phyloP scores from a whole-genome alignment of 53 echinoderm and acorn worm species.

The Henricia sp. region DNA sequence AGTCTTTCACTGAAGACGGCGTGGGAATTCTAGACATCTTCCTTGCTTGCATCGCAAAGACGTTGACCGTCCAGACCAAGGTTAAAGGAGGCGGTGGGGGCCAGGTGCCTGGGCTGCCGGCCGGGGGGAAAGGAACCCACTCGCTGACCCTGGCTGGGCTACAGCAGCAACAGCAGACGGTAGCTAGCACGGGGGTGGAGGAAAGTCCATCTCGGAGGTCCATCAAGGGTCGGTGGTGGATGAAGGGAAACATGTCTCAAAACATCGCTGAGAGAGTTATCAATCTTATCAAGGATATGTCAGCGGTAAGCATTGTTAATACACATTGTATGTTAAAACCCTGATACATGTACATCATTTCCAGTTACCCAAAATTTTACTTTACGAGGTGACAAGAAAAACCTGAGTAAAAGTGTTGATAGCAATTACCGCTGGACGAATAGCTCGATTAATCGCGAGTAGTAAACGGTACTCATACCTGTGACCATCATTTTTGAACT shows the following conservation, averaged over 20 bases:
- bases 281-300: constrained; percentile 90
- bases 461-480: too few species aligned
- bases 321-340: too few species aligned
- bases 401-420: too few species aligned
- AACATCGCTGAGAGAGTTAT: constrained; percentile 93
- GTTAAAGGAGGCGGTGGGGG: constrained; percentile 76
- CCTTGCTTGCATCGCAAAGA: constrained; percentile 89
- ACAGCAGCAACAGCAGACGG: constrained; percentile 55
- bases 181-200: constrained; percentile 3
- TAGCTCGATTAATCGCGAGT: too few species aligned
- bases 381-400: too few species aligned
- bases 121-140: constrained; percentile 49
- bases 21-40: constrained; percentile 91
- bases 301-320: constrained; percentile 95
- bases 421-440: too few species aligned
- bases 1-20: constrained; percentile 64
- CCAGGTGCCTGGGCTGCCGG: constrained; percentile 24
- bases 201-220: constrained; percentile 39
- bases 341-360: too few species aligned
- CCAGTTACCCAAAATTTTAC: too few species aligned
- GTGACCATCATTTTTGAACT: too few species aligned
- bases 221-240: constrained; percentile 79
- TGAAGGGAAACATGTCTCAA: constrained; percentile 82
- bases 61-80: constrained; percentile 89
- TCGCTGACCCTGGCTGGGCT: constrained; percentile 74